These are phyloP conservation scores for Diplodus puntazzo DNA, from an alignment of 2,797 vertebrate species.

Conservation along the genomic window DNA sequence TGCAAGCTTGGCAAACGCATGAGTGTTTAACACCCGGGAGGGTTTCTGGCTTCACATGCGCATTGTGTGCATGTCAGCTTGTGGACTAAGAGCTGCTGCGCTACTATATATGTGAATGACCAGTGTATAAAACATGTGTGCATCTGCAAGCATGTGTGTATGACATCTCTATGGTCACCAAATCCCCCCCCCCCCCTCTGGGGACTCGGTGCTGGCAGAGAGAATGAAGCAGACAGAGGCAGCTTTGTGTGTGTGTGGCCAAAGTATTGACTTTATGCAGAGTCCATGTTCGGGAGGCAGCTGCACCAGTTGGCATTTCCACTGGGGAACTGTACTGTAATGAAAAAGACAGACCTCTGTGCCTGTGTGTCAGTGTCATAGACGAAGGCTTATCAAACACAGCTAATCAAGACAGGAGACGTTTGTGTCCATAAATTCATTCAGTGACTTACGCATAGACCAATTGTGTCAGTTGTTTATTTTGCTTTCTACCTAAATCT, in stretches of 20 bases:
- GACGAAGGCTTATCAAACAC: constrained; percentile 27
- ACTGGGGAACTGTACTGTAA: constrained; percentile 27
- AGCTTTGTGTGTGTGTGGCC: constrained; percentile 54
- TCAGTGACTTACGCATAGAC: background rate
- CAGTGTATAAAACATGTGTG: constrained; percentile 5
- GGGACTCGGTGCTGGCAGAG: constrained; percentile 24
- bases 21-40: constrained; percentile 23
- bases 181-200: constrained; percentile 35
- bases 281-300: constrained; percentile 55
- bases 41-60: constrained; percentile 19
- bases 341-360: constrained; percentile 42
- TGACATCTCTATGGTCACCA: constrained; percentile 47
- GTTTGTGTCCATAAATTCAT: constrained; percentile 26
- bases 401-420: constrained; percentile 33
- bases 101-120: constrained; percentile 25
- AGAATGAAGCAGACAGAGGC: constrained; percentile 49
- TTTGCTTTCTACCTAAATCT: background rate
- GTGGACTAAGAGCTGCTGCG: constrained; percentile 23
- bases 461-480: background rate
- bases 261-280: constrained; percentile 54
- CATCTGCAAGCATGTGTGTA: constrained; percentile 27
- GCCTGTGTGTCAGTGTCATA: constrained; percentile 26
- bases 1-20: constrained; percentile 30
- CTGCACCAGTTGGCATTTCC: constrained; percentile 51
- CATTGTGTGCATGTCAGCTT: constrained; percentile 31